A percentile compares a stretch with the other conserved stretches of the same genome.
Evolutionary conservation across 1,140 invertebrate genomes (phyloP).

Genomic region (Pogonognathellus flavescens): DNA sequence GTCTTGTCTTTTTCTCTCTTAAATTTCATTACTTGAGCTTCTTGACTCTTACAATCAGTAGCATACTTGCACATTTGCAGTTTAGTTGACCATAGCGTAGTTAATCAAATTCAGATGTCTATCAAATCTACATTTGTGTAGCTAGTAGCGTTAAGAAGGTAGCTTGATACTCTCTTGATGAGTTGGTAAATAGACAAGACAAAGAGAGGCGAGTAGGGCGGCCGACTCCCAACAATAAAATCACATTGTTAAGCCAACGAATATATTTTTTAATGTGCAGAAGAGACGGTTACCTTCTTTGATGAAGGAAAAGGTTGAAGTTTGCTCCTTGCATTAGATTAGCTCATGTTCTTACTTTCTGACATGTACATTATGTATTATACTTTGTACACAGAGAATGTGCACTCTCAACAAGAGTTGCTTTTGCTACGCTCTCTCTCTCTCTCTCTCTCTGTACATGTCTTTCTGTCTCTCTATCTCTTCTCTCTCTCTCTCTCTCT

Average conservation of each 20-base stretch:
- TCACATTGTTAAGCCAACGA: slow-evolving; percentile 37
- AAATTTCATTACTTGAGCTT: neutral
- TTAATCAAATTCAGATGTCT: slow-evolving; percentile 50
- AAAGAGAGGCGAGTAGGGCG: slow-evolving; percentile 37
- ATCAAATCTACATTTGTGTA: slow-evolving; percentile 33
- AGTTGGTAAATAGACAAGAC: slow-evolving; percentile 47
- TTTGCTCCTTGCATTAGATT: slow-evolving; percentile 27
- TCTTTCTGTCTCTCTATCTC: neutral
- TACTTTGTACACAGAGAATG: neutral
- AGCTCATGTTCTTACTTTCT: slow-evolving; percentile 14
- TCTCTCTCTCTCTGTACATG: no score
- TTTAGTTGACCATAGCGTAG: slow-evolving; percentile 18
- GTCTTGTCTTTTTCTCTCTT: slow-evolving; percentile 18
- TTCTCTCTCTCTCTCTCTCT: neutral
- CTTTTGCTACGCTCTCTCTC: neutral
- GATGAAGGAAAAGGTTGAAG: neutral
- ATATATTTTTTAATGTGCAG: slow-evolving; percentile 10
- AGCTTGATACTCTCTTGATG: slow-evolving; percentile 32
- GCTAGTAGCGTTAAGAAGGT: slow-evolving; percentile 4
- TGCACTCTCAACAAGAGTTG: neutral
- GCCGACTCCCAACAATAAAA: slow-evolving; percentile 31
- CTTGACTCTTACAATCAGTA: slow-evolving; percentile 5
- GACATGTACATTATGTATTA: no score
- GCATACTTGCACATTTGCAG: slow-evolving; percentile 7
- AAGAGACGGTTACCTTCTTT: slow-evolving; percentile 14